These are phyloP conservation scores for Nesospiza acunhae DNA, from an alignment of 2,113 vertebrate genomes.

Conservation along the genomic window DNA sequence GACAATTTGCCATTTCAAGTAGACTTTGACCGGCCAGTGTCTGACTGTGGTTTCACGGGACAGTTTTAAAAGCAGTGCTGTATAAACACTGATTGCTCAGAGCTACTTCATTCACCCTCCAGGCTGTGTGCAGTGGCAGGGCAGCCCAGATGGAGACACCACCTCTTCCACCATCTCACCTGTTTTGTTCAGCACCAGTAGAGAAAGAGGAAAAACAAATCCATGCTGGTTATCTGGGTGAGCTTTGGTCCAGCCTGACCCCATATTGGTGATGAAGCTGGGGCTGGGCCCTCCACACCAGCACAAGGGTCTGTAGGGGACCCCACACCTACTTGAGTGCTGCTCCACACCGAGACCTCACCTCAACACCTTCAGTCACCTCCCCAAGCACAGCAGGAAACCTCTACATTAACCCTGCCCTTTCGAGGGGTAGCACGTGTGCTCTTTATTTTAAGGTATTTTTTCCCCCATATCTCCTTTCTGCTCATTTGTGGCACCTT, in stretches of 20 bases:
- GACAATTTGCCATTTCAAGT: fast-evolving
- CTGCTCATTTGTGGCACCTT: background rate
- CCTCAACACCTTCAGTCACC: background rate
- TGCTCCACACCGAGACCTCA: background rate
- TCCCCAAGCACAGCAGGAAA: background rate
- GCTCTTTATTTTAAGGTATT: background rate
- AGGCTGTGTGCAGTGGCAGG: background rate
- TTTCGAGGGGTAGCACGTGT: fast-evolving
- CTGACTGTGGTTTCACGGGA: background rate
- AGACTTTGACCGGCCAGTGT: background rate
- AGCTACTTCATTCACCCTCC: background rate
- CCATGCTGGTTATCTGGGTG: background rate
- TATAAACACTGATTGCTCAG: background rate
- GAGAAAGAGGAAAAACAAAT: background rate
- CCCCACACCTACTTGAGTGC: background rate
- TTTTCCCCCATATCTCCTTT: background rate
- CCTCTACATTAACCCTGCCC: background rate
- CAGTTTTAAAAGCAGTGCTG: background rate
- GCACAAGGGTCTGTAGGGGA: background rate
- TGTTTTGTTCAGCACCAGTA: background rate
- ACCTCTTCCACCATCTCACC: fast-evolving
- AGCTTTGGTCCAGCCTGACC: background rate
- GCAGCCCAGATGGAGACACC: background rate
- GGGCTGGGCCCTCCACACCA: background rate
- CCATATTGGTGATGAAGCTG: fast-evolving